Percentiles rank a stretch among this genome's conserved stretches.
These are phyloP conservation scores for Drosophila anceps DNA, from an alignment of 2,888 invertebrate species.

Conservation along the genomic window DNA sequence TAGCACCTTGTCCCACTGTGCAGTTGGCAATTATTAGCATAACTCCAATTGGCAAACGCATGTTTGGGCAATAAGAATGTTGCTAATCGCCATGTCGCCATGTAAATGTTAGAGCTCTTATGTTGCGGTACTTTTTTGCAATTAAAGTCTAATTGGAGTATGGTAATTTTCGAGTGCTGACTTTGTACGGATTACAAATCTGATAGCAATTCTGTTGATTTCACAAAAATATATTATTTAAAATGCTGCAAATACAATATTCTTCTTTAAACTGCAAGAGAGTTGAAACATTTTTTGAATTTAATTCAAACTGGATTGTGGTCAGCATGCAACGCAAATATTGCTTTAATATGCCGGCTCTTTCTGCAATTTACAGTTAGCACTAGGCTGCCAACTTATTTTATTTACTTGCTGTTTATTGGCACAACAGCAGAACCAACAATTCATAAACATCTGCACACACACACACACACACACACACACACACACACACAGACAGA, in stretches of 20 bases:
- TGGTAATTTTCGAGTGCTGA: background rate
- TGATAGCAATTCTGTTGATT: background rate
- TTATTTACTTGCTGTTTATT: slow-evolving; percentile 42
- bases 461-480: background rate
- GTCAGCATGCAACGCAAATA: slow-evolving; percentile 7
- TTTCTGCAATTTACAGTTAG: slow-evolving; percentile 7
- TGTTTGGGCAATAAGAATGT: background rate
- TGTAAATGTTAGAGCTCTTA: background rate
- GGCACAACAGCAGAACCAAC: slow-evolving; percentile 15
- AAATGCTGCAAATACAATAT: background rate
- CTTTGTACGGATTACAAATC: no score
- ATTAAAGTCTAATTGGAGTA: background rate
- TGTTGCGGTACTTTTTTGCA: background rate
- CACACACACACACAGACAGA: slow-evolving; percentile 20
- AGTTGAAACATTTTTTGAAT: background rate
- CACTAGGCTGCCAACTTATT: slow-evolving; percentile 21
- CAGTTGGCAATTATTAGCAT: slow-evolving; percentile 6
- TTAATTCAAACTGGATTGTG: background rate
- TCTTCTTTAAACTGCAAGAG: background rate
- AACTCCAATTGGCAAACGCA: slow-evolving; percentile 18
- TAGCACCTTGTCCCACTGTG: slow-evolving; percentile 12
- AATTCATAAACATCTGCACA: slow-evolving; percentile 5
- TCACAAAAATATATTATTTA: no score
- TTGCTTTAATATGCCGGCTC: background rate
- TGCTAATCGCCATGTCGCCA: background rate